These are phyloP conservation scores for Nymphalis io DNA, from an alignment of 1,140 invertebrate genomes.

Conservation along the genomic window DNA sequence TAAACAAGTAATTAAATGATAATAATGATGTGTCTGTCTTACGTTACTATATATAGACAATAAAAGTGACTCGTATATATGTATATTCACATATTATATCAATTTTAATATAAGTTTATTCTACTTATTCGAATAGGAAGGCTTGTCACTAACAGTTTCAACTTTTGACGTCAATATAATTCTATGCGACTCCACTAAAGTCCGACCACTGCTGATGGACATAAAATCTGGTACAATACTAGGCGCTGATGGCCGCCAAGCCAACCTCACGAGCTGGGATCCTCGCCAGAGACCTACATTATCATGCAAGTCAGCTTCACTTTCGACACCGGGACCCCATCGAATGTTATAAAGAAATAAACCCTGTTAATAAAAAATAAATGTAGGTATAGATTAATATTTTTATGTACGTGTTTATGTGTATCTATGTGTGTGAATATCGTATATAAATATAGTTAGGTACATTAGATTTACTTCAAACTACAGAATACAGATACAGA, in stretches of 20 bases:
- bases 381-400: too few relatives aligned
- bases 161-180: conserved; percentile 36
- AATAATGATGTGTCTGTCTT: too few relatives aligned
- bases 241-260: conserved; percentile 53
- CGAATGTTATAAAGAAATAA: conserved; percentile 71
- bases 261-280: conserved; percentile 62
- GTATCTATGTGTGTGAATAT: too few relatives aligned
- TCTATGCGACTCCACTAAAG: conserved; percentile 48
- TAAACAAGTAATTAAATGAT: too few relatives aligned
- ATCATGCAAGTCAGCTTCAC: conserved; percentile 58
- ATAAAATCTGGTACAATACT: conserved; percentile 52
- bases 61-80: too few relatives aligned
- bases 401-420: too few relatives aligned
- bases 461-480: too few relatives aligned
- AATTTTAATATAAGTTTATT: not conserved
- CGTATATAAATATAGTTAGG: too few relatives aligned
- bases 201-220: conserved; percentile 34
- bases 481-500: too few relatives aligned
- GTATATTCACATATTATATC: too few relatives aligned
- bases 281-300: conserved; percentile 80
- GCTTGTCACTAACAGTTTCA: conserved; percentile 44
- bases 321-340: conserved; percentile 80
- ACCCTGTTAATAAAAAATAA: conserved; percentile 53
- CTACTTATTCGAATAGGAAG: not conserved
- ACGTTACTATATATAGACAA: too few relatives aligned